Evolutionary conservation across 2,888 invertebrate genomes (phyloP), one percentile per base, ranked within the genome.

Genomic region (Hipparchia semele): DNA sequence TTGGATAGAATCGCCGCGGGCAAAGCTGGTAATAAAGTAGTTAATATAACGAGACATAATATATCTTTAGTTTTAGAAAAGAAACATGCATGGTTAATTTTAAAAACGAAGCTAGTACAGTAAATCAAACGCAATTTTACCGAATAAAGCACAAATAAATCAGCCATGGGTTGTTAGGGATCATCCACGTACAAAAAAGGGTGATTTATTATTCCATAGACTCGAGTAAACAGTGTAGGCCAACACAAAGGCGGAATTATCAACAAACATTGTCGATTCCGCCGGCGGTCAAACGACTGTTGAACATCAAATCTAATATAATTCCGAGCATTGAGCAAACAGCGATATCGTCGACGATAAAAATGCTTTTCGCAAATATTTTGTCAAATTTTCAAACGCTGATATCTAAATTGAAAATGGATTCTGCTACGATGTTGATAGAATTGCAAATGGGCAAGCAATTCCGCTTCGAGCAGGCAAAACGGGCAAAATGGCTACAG

Each of bases 361-460:
- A 81, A 81, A 80, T 82, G 75, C 80, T 80, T 80, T 78, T 72
- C 73, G 78, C 75, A 79, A 81, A 81, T 80, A 79, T 80, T 80
- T 79, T 79, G 78, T 74, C 79, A 80, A 80, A 79, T 77, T 76
- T 77, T 76, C 70, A 13, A 70, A 71, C 64, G 58, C 10, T 2
- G 59, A 70, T 71, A 73, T 73, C 64, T 62, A 69, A 71, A 76
- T 73, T 69, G 75, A 69, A 75, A 77, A 76, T 75, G 46, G 64
- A 71, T 70, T 71, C 76, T 78, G 64, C 59, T 73, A 51, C 68
- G 64, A 51, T 72, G 69, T 73, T 75, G 73, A 79, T 77, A 80
- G 74, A 78, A 78, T 79, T 76, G 73, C 70, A 75, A 79, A 80
- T 77, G 68, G 76, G 66, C 74, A 12, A 13, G 58, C 61, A 5